Conservation (phyloP, 1,140 invertebrate species). For the Drosophila funebris region DNA sequence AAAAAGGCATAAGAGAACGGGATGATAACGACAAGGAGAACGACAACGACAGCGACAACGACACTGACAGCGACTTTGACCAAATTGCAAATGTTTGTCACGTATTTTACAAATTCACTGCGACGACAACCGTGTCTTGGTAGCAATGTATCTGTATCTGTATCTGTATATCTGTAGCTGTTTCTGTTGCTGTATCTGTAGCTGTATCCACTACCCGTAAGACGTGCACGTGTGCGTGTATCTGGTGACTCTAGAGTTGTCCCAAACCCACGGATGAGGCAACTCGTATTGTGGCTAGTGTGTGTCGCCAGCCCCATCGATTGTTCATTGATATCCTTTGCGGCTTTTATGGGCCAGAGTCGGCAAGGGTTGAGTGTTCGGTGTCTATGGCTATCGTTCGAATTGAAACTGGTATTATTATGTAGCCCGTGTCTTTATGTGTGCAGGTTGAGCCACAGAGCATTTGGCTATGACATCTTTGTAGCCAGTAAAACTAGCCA, state of each 20-base stretch:
- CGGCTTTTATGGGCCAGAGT: slow-evolving; percentile 44
- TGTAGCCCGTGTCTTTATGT: slow-evolving; percentile 58
- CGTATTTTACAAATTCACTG: slow-evolving; percentile 82
- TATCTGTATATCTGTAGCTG: slow-evolving; percentile 26
- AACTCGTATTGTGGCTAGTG: slow-evolving; percentile 42
- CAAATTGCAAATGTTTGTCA: slow-evolving; percentile 81
- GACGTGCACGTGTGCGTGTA: slow-evolving; percentile 51
- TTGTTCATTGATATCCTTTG: slow-evolving; percentile 80
- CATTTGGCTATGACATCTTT: slow-evolving; percentile 50
- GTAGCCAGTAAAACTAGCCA: slow-evolving; percentile 29
- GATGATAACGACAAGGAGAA: slow-evolving; percentile 15
- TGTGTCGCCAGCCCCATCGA: slow-evolving; percentile 58
- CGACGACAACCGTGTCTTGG: slow-evolving; percentile 59
- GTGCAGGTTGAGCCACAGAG: slow-evolving; percentile 40
- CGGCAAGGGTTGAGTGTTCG: slow-evolving; percentile 1
- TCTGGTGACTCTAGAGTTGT: slow-evolving; percentile 40
- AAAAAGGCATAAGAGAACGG: slow-evolving; percentile 15
- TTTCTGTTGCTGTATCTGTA: slow-evolving; percentile 1
- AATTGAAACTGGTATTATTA: slow-evolving; percentile 54
- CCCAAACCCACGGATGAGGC: slow-evolving; percentile 2
- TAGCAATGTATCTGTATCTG: slow-evolving; percentile 54
- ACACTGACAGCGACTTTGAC: slow-evolving; percentile 34
- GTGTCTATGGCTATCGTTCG: slow-evolving; percentile 40
- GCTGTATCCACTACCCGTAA: slow-evolving; percentile 7
- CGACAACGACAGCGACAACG: slow-evolving; percentile 14